Evolutionary conservation across 2,797 vertebrate genomes (phyloP), one percentile per base, ranked within the genome.

Genomic region (Muraenolepis orangiensis): DNA sequence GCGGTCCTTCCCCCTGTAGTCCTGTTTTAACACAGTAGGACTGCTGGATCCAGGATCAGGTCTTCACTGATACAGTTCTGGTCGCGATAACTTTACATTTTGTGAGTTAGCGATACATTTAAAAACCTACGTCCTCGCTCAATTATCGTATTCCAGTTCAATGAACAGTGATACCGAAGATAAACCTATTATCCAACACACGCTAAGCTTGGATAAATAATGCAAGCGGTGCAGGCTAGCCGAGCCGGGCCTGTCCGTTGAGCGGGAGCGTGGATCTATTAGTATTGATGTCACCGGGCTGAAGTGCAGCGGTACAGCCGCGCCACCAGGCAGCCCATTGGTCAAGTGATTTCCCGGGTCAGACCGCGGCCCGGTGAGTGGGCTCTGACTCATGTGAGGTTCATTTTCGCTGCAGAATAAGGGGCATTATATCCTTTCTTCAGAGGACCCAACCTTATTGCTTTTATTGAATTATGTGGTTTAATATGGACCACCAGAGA

Each of bases 211-310:
- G 42, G 32, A 20, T 42, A 32, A 20, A 32, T 32, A 68, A n/a
- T 32, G 1, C 34, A 23, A 23, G 7, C 66, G 66, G 66, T 71
- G 29, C 71, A 30, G 72, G 72, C 5, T 66, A 12, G 61, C 23
- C 46, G 69, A 74, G 46, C 23, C 23, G 46, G 2, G 77, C 75
- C 70, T 73, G 85, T 87, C 82, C 79, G 83, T 83, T 78, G 83
- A 85, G 73, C 74, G 31, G 74, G 76, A 83, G 78, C 79, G 76
- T 23, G 1, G 78, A 78, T 87, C 85, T 88, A 86, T 88, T 88
- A 86, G 86, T 88, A 87, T 84, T 84, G 81, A 87, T 87, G 85
- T 89, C 86, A 86, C 75, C 72, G 79, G 80, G 85, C 79, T n/a
- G 1, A 66, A 85, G 74, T 70, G 0, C 71, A 30, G 73, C 76